Conservation (phyloP, 2,113 vertebrate genomes). For the Felis chaus region DNA sequence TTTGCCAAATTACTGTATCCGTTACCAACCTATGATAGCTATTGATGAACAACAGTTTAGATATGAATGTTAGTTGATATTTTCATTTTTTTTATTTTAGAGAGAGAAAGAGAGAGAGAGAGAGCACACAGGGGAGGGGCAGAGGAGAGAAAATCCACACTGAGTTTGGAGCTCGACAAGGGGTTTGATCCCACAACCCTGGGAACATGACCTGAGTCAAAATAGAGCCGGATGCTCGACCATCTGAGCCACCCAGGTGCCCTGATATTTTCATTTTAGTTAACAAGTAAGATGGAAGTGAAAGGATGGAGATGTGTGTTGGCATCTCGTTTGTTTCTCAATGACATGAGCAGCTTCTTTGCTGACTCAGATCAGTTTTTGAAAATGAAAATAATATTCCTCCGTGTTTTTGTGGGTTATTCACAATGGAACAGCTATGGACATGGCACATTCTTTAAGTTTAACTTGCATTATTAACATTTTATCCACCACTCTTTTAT, state of each 20-base stretch:
- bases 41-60: not conserved
- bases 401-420: not conserved
- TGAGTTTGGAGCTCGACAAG: too few species aligned
- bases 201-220: too few species aligned
- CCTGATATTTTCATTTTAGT: conserved; percentile 31
- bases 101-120: too few species aligned
- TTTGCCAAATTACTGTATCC: not conserved
- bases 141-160: too few species aligned
- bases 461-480: conserved; percentile 25
- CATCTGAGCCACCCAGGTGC: too few species aligned
- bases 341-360: not conserved
- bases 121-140: too few species aligned
- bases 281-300: not conserved
- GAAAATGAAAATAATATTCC: not conserved
- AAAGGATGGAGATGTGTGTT: not conserved
- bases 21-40: not conserved
- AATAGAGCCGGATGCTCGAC: too few species aligned
- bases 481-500: not conserved
- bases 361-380: conserved; percentile 3
- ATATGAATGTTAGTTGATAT: not conserved
- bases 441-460: not conserved
- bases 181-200: too few species aligned
- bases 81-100: not conserved
- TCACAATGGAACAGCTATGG: not conserved
- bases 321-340: not conserved